Percentiles rank a stretch among this genome's conserved stretches.
Conservation (phyloP, 1,140 invertebrate genomes). For the Chelonus insularis region DNA sequence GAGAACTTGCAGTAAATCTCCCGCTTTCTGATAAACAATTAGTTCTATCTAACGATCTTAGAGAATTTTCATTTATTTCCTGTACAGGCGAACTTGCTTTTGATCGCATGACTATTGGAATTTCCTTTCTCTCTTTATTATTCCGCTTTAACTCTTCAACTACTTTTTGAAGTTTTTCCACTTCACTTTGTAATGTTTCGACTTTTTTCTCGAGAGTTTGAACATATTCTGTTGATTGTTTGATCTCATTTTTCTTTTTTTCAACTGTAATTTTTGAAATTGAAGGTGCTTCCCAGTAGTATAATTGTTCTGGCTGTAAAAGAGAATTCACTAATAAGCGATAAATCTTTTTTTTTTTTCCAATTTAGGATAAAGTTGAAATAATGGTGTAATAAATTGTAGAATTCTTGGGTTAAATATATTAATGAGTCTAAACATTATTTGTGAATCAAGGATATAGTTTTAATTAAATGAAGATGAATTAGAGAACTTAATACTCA, state of each 20-base stretch:
- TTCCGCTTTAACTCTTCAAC: conserved; percentile 20
- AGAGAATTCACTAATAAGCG: no score
- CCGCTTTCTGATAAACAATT: conserved; percentile 30
- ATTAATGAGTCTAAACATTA: no score
- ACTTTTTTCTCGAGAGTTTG: conserved; percentile 37
- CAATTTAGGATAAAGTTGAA: no score
- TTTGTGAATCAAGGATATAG: neutral
- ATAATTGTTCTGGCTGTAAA: conserved; percentile 82
- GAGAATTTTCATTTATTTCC: conserved; percentile 8
- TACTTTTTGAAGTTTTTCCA: conserved; percentile 35
- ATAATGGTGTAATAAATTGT: no score
- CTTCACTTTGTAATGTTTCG: conserved; percentile 32
- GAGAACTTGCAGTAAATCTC: conserved; percentile 33
- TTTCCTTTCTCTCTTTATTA: conserved; percentile 21
- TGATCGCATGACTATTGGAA: neutral
- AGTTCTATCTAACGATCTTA: conserved; percentile 1
- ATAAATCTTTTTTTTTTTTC: neutral
- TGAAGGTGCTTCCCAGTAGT: conserved; percentile 76
- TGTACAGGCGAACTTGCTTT: conserved; percentile 31
- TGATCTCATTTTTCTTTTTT: conserved; percentile 61
- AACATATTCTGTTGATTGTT: conserved; percentile 53
- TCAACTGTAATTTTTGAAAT: conserved; percentile 67
- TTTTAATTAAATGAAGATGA: neutral
- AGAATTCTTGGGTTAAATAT: no score
- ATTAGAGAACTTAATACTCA: conserved; percentile 46